Percentiles rank a stretch among this genome's conserved stretches.
Evolutionary conservation across 1,140 invertebrate genomes (phyloP).

Genomic region (Trinorchestia longiramus): DNA sequence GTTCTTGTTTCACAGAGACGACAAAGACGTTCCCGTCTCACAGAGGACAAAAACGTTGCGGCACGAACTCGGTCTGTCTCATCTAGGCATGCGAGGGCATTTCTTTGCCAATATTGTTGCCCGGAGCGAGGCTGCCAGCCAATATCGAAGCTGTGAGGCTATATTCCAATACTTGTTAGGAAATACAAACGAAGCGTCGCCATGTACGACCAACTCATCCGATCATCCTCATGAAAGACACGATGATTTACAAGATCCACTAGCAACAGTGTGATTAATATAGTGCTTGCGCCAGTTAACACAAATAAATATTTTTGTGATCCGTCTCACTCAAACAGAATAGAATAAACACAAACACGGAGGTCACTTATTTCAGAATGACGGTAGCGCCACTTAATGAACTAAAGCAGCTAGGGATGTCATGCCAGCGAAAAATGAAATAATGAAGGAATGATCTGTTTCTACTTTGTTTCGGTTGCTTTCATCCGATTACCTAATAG

Average conservation of each 20-base stretch:
- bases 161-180: background rate
- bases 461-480: no score
- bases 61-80: background rate
- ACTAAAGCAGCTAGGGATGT: no score
- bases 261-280: background rate
- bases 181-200: background rate
- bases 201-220: background rate
- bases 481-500: no score
- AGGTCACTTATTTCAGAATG: no score
- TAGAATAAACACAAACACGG: background rate
- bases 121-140: background rate
- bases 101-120: background rate
- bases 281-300: background rate
- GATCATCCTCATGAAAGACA: background rate
- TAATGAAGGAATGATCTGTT: no score
- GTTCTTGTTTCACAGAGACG: background rate
- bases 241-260: background rate
- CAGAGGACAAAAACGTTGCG: background rate
- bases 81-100: constrained; percentile 5
- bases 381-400: no score
- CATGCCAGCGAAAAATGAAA: no score
- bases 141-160: background rate
- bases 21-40: background rate
- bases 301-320: background rate
- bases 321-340: background rate